Evolutionary conservation across 2,888 invertebrate species (phyloP).

Genomic region (Geophilus truncorum): DNA sequence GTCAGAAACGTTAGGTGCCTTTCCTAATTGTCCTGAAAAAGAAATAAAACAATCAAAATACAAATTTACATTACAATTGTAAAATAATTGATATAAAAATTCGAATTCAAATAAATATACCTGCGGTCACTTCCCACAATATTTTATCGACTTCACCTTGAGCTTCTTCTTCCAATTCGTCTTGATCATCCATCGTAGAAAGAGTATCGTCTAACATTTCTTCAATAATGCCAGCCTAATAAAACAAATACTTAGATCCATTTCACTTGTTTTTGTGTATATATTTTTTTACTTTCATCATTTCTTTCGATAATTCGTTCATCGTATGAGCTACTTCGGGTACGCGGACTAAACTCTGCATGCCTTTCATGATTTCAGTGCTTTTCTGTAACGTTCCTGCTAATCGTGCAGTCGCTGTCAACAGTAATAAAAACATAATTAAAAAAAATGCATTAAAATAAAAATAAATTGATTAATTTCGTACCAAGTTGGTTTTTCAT

Average conservation of each 20-base stretch:
- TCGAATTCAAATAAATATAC: neutral
- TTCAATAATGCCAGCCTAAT: conserved; percentile 89
- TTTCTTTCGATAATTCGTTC: conserved; percentile 96
- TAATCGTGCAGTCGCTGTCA: conserved; percentile 79
- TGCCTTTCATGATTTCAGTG: conserved; percentile 97
- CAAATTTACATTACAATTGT: neutral
- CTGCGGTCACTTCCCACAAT: conserved; percentile 83
- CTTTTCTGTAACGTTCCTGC: conserved; percentile 91
- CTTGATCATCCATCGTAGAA: conserved; percentile 80
- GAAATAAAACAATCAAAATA: neutral
- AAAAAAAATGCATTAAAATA: too few relatives aligned
- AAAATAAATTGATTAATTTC: conserved; percentile 37
- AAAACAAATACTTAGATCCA: neutral
- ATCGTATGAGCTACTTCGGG: conserved; percentile 94
- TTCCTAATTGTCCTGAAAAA: conserved; percentile 68
- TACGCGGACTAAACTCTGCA: conserved; percentile 84
- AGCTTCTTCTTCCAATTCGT: conserved; percentile 94
- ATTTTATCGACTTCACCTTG: conserved; percentile 89
- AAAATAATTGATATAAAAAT: neutral
- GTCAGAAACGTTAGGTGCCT: conserved; percentile 67
- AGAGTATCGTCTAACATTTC: conserved; percentile 99
- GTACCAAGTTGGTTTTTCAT: conserved; percentile 96
- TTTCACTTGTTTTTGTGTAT: neutral
- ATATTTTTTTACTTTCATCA: conserved; percentile 70
- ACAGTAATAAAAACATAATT: neutral